Evolutionary conservation across 30 jellyfish, hydroid and myxozoan species (phyloP).

Genomic region (Rhopilema esculentum): DNA sequence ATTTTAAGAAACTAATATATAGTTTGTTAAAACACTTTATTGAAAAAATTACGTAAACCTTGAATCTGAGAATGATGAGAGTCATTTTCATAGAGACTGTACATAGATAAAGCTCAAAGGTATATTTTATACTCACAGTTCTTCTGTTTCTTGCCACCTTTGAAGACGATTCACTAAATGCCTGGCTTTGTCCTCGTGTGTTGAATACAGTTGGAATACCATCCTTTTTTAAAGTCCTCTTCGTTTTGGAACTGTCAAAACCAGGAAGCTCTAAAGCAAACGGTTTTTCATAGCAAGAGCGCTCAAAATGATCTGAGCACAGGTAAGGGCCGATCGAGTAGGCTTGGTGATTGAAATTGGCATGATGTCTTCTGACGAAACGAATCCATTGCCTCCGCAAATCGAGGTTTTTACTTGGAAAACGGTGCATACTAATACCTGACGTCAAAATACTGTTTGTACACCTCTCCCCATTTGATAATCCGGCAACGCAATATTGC

Average conservation of each 20-base stretch:
- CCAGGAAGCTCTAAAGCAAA: slow-evolving; percentile 16
- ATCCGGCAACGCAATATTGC: not conserved
- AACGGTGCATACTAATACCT: slow-evolving; percentile 8
- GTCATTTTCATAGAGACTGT: not conserved
- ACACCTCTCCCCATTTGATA: slow-evolving; percentile 1
- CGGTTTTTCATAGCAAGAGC: not conserved
- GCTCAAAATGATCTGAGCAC: not conserved
- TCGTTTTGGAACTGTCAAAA: slow-evolving; percentile 9
- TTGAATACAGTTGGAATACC: slow-evolving; percentile 2
- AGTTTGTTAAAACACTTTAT: not conserved
- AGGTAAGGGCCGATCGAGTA: slow-evolving; percentile 1
- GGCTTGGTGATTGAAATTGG: not conserved
- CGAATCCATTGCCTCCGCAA: not conserved
- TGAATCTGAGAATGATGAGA: not conserved
- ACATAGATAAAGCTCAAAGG: not conserved
- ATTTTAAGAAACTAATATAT: not conserved
- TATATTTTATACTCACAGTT: not conserved
- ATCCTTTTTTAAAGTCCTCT: not conserved
- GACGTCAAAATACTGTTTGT: not conserved
- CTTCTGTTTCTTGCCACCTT: slow-evolving; percentile 1
- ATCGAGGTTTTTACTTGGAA: not conserved
- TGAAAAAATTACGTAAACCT: not conserved
- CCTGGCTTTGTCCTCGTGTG: not conserved
- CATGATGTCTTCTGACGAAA: not conserved
- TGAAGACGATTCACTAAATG: not conserved